These are phyloP conservation scores for Cyanoderma ruficeps DNA, from an alignment of 2,113 vertebrate species.

Conservation along the genomic window DNA sequence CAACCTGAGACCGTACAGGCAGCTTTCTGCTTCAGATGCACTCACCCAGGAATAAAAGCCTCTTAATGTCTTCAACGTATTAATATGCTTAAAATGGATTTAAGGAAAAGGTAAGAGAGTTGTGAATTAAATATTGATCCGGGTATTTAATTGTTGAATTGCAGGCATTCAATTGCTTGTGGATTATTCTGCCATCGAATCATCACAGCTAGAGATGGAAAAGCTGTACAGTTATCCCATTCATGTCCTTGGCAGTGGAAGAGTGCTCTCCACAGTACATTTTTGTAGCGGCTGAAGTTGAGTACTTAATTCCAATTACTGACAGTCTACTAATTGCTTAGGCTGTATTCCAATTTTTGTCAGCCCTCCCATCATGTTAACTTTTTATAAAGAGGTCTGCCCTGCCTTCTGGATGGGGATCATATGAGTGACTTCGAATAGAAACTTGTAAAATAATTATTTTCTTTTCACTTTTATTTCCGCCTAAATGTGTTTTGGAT, in stretches of 20 bases:
- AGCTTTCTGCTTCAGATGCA: neutral
- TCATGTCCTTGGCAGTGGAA: conserved; percentile 43
- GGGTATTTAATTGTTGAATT: conserved; percentile 34
- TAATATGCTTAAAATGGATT: conserved; percentile 39
- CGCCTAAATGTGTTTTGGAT: neutral
- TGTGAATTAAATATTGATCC: conserved; percentile 63
- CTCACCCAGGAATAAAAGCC: conserved; percentile 2
- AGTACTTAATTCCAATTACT: conserved; percentile 63
- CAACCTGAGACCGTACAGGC: neutral
- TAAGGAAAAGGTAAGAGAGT: conserved; percentile 27
- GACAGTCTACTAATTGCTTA: conserved; percentile 59
- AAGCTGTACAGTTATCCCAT: conserved; percentile 28
- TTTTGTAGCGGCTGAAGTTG: conserved; percentile 19
- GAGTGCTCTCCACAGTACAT: conserved; percentile 20
- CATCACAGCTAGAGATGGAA: conserved; percentile 8
- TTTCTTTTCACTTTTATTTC: neutral
- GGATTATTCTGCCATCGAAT: conserved; percentile 19
- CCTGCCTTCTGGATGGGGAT: conserved; percentile 15
- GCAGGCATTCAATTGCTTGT: neutral
- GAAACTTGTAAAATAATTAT: neutral
- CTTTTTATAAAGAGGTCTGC: conserved; percentile 12
- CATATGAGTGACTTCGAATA: neutral
- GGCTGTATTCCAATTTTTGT: conserved; percentile 56
- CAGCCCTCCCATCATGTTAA: conserved; percentile 25
- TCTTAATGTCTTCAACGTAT: conserved; percentile 16